Conservation (phyloP, 1,140 invertebrate species). For the Drosophila ercepeae region DNA sequence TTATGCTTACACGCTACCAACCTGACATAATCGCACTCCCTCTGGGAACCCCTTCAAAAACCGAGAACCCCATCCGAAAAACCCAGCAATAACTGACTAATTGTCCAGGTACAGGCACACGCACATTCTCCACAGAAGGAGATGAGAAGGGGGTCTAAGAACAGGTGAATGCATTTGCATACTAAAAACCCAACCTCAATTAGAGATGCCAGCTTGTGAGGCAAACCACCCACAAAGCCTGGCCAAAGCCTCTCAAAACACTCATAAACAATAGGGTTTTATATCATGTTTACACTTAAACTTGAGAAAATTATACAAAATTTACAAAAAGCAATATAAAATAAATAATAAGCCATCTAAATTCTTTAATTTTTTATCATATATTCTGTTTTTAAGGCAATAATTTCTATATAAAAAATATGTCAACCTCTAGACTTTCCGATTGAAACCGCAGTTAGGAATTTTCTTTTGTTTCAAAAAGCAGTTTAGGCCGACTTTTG, state of each 20-base stretch:
- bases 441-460: not conserved
- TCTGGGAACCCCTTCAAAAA: not conserved
- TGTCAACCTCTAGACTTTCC: not conserved
- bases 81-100: slow-evolving; percentile 76
- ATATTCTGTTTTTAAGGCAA: not conserved
- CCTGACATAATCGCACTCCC: slow-evolving; percentile 24
- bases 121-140: slow-evolving; percentile 4
- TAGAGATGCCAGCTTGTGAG: slow-evolving; percentile 50
- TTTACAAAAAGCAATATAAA: no score
- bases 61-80: not conserved
- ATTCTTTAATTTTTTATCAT: no score
- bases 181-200: slow-evolving; percentile 62
- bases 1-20: slow-evolving; percentile 30
- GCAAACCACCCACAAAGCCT: slow-evolving; percentile 7
- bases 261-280: slow-evolving; percentile 46
- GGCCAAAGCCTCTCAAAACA: not conserved
- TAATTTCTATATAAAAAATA: not conserved
- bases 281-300: slow-evolving; percentile 36
- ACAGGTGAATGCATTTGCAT: slow-evolving; percentile 60
- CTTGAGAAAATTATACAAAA: not conserved
- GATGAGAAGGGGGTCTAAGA: not conserved
- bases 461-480: not conserved
- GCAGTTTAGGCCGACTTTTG: slow-evolving; percentile 39
- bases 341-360: not conserved
- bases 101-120: slow-evolving; percentile 65